These are phyloP conservation scores for Cartodere bifasciata DNA, from an alignment of 2,888 invertebrate species.

Conservation along the genomic window DNA sequence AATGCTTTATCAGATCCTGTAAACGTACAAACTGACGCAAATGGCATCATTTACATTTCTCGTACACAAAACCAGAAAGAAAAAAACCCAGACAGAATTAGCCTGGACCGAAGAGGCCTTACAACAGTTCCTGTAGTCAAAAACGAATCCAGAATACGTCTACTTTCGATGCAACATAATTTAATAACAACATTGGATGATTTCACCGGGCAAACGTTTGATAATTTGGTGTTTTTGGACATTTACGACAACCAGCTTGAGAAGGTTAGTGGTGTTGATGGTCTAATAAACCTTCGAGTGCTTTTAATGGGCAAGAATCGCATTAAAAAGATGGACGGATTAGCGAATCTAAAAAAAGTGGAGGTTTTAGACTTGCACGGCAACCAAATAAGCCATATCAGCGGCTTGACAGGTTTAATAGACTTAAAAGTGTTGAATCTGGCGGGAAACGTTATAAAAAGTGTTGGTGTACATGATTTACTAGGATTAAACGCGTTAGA, in stretches of 20 bases:
- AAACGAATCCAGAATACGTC: slow-evolving; percentile 65
- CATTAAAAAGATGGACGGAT: slow-evolving; percentile 65
- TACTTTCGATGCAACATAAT: slow-evolving; percentile 88
- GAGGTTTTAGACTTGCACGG: slow-evolving; percentile 91
- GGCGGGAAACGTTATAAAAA: slow-evolving; percentile 80
- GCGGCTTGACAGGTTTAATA: slow-evolving; percentile 52
- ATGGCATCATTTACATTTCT: slow-evolving; percentile 54
- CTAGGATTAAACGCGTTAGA: slow-evolving; percentile 64
- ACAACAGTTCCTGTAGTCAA: slow-evolving; percentile 73
- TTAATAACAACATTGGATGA: slow-evolving; percentile 65
- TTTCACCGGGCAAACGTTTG: slow-evolving; percentile 40
- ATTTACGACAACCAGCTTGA: slow-evolving; percentile 92
- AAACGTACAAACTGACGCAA: slow-evolving; percentile 46
- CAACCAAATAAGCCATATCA: slow-evolving; percentile 64
- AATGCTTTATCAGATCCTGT: slow-evolving; percentile 30
- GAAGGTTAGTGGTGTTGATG: slow-evolving; percentile 62
- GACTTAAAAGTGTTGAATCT: slow-evolving; percentile 84
- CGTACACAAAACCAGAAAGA: slow-evolving; percentile 66
- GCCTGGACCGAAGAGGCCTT: slow-evolving; percentile 72
- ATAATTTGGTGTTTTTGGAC: slow-evolving; percentile 80
- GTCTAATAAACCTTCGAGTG: slow-evolving; percentile 65
- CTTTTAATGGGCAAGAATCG: slow-evolving; percentile 86
- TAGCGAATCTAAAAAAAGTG: slow-evolving; percentile 57
- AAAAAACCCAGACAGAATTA: slow-evolving; percentile 76
- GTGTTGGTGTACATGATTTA: slow-evolving; percentile 64